These are phyloP conservation scores for Euura lappo DNA, from an alignment of 1,140 invertebrate species.

Conservation along the genomic window DNA sequence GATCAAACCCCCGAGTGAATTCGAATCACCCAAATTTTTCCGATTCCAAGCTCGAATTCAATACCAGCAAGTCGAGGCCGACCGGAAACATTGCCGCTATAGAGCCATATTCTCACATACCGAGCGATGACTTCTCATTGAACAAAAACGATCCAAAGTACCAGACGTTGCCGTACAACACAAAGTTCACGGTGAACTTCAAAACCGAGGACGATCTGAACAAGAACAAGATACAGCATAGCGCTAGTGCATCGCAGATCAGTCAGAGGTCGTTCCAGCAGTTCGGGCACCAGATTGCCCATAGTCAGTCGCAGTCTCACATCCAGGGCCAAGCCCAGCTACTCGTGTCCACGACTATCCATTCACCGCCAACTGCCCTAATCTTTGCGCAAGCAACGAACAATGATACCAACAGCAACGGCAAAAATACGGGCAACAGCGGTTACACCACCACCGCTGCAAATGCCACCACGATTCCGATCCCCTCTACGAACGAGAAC, in stretches of 20 bases:
- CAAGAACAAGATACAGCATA: constrained; percentile 57
- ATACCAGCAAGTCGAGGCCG: constrained; percentile 55
- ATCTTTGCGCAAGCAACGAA: neutral
- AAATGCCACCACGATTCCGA: constrained; percentile 21
- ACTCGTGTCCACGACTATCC: constrained; percentile 32
- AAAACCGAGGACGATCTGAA: constrained; percentile 57
- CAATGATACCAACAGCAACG: constrained; percentile 37
- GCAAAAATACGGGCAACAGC: constrained; percentile 45
- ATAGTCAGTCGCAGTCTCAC: constrained; percentile 58
- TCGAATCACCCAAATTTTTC: constrained; percentile 37
- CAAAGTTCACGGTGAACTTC: constrained; percentile 76
- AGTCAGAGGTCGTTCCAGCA: constrained; percentile 53
- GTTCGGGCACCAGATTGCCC: constrained; percentile 54
- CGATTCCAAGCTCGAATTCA: constrained; percentile 50
- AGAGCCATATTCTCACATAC: constrained; percentile 88
- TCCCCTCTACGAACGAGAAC: neutral
- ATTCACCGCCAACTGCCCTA: neutral
- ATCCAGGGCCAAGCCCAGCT: constrained; percentile 57
- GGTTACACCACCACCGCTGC: constrained; percentile 30
- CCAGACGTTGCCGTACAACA: constrained; percentile 90
- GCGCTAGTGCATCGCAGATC: constrained; percentile 56
- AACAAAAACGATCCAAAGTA: constrained; percentile 92
- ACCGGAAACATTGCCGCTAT: constrained; percentile 84
- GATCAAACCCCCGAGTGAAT: constrained; percentile 55
- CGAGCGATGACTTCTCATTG: constrained; percentile 70